Evolutionary conservation across 2,113 vertebrate species (phyloP).

Genomic region (Propithecus coquereli): DNA sequence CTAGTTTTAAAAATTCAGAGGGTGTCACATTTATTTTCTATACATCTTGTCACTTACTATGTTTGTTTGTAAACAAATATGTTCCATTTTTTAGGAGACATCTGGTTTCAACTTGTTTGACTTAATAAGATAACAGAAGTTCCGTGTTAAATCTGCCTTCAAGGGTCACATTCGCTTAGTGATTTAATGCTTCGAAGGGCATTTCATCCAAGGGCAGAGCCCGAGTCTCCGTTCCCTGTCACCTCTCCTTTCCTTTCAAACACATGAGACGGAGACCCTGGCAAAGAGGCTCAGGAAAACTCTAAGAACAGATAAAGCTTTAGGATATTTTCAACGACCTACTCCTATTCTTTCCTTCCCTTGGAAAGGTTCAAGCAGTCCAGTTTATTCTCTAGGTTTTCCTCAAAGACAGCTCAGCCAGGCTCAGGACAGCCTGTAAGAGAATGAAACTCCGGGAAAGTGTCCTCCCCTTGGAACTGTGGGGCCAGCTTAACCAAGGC

Average conservation of each 20-base stretch:
- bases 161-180: conserved; percentile 33
- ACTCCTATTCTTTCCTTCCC: neutral
- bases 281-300: neutral
- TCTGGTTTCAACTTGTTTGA: conserved; percentile 71
- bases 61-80: conserved; percentile 80
- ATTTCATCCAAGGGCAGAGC: neutral
- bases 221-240: accelerated
- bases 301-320: neutral
- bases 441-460: accelerated
- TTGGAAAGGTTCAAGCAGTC: neutral
- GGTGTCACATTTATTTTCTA: conserved; percentile 73
- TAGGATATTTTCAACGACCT: neutral
- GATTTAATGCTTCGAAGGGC: neutral
- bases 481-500: neutral
- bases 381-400: neutral
- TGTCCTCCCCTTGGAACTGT: accelerated
- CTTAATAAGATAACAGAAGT: conserved; percentile 73
- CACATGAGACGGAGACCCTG: neutral
- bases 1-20: conserved; percentile 60
- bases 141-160: conserved; percentile 39
- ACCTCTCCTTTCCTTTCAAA: neutral
- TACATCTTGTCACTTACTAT: conserved; percentile 64
- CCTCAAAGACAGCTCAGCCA: neutral
- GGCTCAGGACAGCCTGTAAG: neutral
- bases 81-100: conserved; percentile 67